phyloP scores from a whole-genome alignment of 2,888 invertebrate genomes.

The Chalcis sispes region DNA sequence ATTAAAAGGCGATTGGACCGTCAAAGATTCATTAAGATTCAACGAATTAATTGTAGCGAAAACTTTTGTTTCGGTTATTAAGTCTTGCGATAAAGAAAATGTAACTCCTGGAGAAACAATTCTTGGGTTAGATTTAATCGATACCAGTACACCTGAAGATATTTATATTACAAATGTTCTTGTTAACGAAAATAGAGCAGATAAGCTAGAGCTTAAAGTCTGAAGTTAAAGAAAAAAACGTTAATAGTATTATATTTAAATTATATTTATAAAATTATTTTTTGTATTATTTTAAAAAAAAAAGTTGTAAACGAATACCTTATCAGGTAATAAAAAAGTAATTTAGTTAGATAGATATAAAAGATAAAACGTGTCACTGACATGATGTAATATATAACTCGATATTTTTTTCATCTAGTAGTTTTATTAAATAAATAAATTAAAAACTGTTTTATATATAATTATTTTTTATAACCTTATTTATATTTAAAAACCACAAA shows the following conservation, averaged over 20 bases:
- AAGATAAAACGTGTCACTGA: conserved; percentile 1
- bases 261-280: conserved; percentile 31
- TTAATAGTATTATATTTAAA: conserved; percentile 44
- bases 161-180: conserved; percentile 65
- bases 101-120: conserved; percentile 79
- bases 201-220: conserved; percentile 24
- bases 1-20: conserved; percentile 82
- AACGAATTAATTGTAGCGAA: conserved; percentile 84
- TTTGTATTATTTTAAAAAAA: conserved; percentile 26
- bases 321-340: background rate
- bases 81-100: conserved; percentile 80
- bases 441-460: background rate
- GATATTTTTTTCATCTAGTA: conserved; percentile 42
- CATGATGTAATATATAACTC: conserved; percentile 18
- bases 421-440: conserved; percentile 44
- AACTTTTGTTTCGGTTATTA: conserved; percentile 83
- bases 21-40: conserved; percentile 85
- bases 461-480: too few species aligned
- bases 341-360: background rate
- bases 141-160: conserved; percentile 81
- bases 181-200: conserved; percentile 53
- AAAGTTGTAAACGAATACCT: conserved; percentile 1
- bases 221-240: conserved; percentile 13
- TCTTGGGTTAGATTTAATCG: conserved; percentile 83
- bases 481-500: too few species aligned